Evolutionary conservation across 2,113 vertebrate genomes (phyloP).

Genomic region (Micromys minutus): DNA sequence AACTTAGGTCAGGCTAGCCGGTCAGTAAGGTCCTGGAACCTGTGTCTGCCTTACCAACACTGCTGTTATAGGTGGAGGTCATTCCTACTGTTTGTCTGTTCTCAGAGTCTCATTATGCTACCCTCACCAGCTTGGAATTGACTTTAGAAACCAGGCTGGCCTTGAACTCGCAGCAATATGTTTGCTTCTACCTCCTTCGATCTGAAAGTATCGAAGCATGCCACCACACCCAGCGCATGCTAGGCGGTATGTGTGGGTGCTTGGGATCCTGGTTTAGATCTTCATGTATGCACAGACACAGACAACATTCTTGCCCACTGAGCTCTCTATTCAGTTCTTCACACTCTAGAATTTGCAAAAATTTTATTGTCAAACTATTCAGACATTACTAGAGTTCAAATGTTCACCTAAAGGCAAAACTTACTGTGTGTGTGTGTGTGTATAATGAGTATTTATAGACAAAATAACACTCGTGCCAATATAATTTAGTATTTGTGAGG

Average conservation of each 20-base stretch:
- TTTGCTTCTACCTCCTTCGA: background rate
- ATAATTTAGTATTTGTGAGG: slow-evolving; percentile 48
- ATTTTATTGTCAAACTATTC: slow-evolving; percentile 1
- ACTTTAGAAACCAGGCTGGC: background rate
- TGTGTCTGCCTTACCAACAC: background rate
- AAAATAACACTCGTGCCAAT: slow-evolving; percentile 47
- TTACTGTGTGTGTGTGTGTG: background rate
- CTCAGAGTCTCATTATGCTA: background rate
- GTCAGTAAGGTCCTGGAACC: background rate
- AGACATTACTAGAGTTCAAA: background rate
- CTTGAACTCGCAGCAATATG: background rate
- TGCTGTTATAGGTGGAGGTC: background rate
- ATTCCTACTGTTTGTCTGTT: background rate
- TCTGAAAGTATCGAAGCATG: background rate
- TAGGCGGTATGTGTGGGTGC: background rate
- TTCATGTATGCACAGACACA: too few species aligned
- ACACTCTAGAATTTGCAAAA: background rate
- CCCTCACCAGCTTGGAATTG: background rate
- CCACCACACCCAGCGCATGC: background rate
- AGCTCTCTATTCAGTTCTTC: background rate
- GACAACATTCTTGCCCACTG: too few species aligned
- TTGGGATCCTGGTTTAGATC: background rate
- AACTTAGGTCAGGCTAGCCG: background rate
- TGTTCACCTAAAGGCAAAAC: slow-evolving; percentile 7
- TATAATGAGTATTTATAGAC: background rate